Base-by-base conservation (phyloP, 2,888 invertebrate genomes). In the Melanophora roralis region DNA sequence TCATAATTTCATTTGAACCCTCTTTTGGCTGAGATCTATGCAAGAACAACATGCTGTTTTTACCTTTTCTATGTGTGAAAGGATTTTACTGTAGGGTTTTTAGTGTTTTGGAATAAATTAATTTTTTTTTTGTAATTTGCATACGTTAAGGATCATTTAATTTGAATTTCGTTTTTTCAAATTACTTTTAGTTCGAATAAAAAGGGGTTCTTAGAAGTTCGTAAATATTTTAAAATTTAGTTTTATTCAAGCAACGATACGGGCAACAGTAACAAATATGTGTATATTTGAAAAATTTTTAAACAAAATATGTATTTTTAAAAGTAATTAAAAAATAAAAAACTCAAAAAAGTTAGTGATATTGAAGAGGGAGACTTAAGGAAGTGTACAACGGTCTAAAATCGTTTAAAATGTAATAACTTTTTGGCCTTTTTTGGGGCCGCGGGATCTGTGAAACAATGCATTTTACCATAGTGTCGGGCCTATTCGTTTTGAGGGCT, bases 81-180 rank as follows among this genome's bases (percentile, higher is more conserved):
- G 80, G 76, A 81, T 78, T 78, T 43, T 7, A 36, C 51, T 64
- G 43, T 51, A n/a, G 9, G 14, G 45, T 71, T 45, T 32, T 51
- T 62, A 14, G 21, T 47, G 64, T 77, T 81, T 78, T 59, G 74
- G 88, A 83, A 87, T 88, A 87, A 88, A 88, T 87, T 86, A 84
- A 83, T 86, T 85, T 86, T 88, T n/a, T n/a, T 88, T 86, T 86
- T 82, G 80, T 85, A 84, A 86, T 87, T 88, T 86, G 86, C 87
- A 85, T 87, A 85, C 82, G 79, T 82, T 62, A 62, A 73, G 68
- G 40, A 78, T 73, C 78, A 67, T 77, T 71, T 57, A 73, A 68
- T 62, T 49, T 67, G 51, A 59, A 47, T 11, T 27, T 40, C 11
- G 12, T 9, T 23, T n/a, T 49, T 77, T 27, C 3, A 21, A 55